Percentiles rank a stretch among this genome's conserved stretches.
phyloP scores from a whole-genome alignment of 2,797 vertebrate species.

The Mastacembelus armatus region DNA sequence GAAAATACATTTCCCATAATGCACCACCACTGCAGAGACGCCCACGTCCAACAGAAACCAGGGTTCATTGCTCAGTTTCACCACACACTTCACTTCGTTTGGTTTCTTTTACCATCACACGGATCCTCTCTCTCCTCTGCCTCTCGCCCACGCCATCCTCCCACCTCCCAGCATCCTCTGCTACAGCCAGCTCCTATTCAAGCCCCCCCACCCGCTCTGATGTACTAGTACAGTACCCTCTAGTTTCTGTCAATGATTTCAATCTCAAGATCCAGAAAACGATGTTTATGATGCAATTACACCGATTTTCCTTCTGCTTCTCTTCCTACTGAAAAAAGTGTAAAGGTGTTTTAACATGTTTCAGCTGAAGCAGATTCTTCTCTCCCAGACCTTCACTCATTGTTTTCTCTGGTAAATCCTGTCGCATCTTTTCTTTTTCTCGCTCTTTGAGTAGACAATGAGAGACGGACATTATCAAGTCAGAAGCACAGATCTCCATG shows the following conservation, averaged over 20 bases:
- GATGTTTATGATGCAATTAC: too few relatives aligned
- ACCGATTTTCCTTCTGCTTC: too few relatives aligned
- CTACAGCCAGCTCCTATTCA: slow-evolving; percentile 19
- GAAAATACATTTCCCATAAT: slow-evolving; percentile 6
- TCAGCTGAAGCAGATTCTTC: too few relatives aligned
- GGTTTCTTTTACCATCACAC: background rate
- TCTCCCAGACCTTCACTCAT: too few relatives aligned
- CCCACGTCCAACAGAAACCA: background rate
- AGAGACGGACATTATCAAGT: slow-evolving; percentile 41
- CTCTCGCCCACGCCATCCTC: slow-evolving; percentile 39
- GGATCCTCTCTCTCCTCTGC: background rate
- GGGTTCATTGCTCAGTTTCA: background rate
- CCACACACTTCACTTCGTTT: background rate
- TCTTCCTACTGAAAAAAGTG: too few relatives aligned
- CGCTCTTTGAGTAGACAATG: slow-evolving; percentile 2
- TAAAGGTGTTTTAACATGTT: too few relatives aligned
- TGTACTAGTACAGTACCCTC: too few relatives aligned
- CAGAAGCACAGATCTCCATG: slow-evolving; percentile 61
- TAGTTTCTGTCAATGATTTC: too few relatives aligned
- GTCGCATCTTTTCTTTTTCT: slow-evolving; percentile 7
- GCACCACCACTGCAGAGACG: background rate
- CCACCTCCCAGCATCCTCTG: slow-evolving; percentile 33
- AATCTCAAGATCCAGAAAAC: too few relatives aligned
- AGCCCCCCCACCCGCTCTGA: slow-evolving; percentile 8
- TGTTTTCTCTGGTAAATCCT: background rate